A percentile compares a stretch with the other conserved stretches of the same genome.
Evolutionary conservation across 2,888 invertebrate genomes (phyloP).

Genomic region (Ditula angustiorana): DNA sequence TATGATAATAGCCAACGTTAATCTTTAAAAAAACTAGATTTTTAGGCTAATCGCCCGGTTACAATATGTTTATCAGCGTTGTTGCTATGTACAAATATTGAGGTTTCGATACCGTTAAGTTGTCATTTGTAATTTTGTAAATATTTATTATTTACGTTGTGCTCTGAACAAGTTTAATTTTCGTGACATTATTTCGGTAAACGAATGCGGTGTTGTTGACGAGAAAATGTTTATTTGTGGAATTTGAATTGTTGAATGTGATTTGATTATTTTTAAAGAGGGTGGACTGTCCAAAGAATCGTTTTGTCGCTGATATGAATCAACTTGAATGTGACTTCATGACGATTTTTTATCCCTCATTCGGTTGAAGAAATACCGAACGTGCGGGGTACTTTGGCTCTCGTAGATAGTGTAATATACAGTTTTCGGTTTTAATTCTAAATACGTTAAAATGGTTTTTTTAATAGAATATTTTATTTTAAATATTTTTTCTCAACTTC

Average conservation of each 20-base stretch:
- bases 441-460: too few species aligned
- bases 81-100: conserved; percentile 49
- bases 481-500: too few species aligned
- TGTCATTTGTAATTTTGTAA: conserved; percentile 39
- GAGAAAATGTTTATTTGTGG: conserved; percentile 7
- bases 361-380: too few species aligned
- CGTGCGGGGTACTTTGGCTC: too few species aligned
- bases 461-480: too few species aligned
- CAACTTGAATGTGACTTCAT: background rate
- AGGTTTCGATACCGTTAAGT: conserved; percentile 39
- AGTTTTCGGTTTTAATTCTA: too few species aligned
- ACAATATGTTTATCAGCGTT: conserved; percentile 40
- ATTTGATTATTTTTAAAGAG: background rate
- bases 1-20: conserved; percentile 26
- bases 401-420: too few species aligned
- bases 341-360: background rate
- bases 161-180: conserved; percentile 36
- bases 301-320: background rate
- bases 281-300: background rate
- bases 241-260: background rate
- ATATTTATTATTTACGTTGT: conserved; percentile 40
- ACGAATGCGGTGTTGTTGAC: conserved; percentile 18
- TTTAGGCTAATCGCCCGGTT: conserved; percentile 40
- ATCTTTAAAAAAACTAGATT: conserved; percentile 27
- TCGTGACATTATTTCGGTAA: conserved; percentile 11